Base-by-base conservation (phyloP, 2,797 vertebrate genomes). In the Spea hammondii region DNA sequence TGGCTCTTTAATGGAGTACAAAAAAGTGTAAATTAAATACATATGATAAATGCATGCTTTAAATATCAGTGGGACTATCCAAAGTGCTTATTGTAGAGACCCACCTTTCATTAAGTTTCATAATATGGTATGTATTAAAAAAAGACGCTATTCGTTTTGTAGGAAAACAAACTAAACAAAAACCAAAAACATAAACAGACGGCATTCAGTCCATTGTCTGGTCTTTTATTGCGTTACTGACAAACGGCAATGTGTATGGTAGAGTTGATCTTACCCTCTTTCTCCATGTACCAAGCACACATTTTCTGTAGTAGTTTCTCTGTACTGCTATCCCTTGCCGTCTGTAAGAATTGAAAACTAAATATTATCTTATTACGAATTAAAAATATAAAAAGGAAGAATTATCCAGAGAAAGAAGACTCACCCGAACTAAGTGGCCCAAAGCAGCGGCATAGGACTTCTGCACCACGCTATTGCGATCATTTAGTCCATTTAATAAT, bases 251-350 rank as follows among this genome's bases (percentile, higher is more conserved):
- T 47, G 32, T 47, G 45, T 5, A 46, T 59, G 13, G 1, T 4
- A 44, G 1, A 49, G 48, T 9, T n/a, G 14, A 67, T 79, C 86
- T 81, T 85, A 96, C 98, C 97, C 86, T 99, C 98, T 88, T 97
- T 99, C 82, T 99, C 97, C 89, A 99, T 92, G 82, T 99, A 99
- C 97, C 97, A 99, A 74, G 83, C 86, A 86, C 84, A 94, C 74
- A 99, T 93, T 83, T 97, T 99, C 88, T 97, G 91, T 1, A 99
- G 87, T 13, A 99, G 91, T 86, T 98, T 99, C 85, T 99, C 97
- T 50, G 93, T 95, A 80, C 96, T 98, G 87, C 92, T 96, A 86
- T 98, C 95, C 76, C 94, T 94, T 6, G 96, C 94, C 1, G 96
- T 94, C 98, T 99, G 85, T 82, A 85, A 85, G n/a, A 14, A 49